Base-by-base conservation (phyloP, 2,797 vertebrate species). In the Champsocephalus esox region DNA sequence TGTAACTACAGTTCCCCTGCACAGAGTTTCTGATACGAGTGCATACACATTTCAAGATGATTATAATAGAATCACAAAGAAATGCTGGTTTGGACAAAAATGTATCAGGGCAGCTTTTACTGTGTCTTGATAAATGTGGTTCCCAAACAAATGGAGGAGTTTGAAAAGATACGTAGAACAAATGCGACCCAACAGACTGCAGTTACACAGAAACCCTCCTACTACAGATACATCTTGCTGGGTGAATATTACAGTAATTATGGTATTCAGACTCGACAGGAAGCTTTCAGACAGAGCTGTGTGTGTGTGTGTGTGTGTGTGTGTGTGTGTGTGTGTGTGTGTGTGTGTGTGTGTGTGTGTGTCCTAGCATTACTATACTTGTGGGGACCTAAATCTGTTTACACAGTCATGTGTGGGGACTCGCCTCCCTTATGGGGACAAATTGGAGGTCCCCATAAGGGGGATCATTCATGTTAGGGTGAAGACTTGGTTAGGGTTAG, bases 201-300 rank as follows among this genome's bases (percentile, higher is more conserved):
- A 21, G 24, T 24, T 44, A 44, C 44, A 61, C 41, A 41, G 16
- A 11, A 7, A 46, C 28, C 34, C 51, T 46, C 45, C 34, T 45
- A 14, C 38, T 12, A 2, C 24, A 46, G 12, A 46, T 10, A 56
- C 21, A n/a, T 48, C 32, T 74, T 46, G 59, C 55, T 72, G 57
- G 59, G 73, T 11, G 48, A 77, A 46, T 63, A 68, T 80, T 70
- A 67, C 78, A 79, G 73, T 80, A 77, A 85, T 76, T 74, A 73
- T 70, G 65, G 73, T 66, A 51, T 63, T 66, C 5, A 48, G 66
- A 62, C 54, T 28, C 63, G 43, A 55, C 80, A 70, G 59, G 75
- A 88, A 77, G 69, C 60, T 81, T 82, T 70, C 56, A 81, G 71
- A 69, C 51, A 49, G 61, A 84, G 66, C 64, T 59, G 54, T 67